A percentile compares a stretch with the other conserved stretches of the same genome.
These are phyloP conservation scores for Sebastes matsubarae DNA, from an alignment of 2,797 vertebrate species.

Conservation along the genomic window DNA sequence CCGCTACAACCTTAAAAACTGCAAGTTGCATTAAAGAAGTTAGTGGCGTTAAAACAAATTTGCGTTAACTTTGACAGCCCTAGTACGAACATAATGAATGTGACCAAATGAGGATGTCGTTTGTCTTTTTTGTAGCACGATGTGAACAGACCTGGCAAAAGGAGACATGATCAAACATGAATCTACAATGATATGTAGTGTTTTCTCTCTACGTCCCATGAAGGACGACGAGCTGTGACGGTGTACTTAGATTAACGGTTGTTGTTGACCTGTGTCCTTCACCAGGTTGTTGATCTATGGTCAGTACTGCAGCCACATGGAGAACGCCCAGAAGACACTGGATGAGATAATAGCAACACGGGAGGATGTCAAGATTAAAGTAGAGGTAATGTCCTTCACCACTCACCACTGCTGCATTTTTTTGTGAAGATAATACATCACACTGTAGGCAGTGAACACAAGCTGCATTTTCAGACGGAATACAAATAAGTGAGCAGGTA, in stretches of 20 bases:
- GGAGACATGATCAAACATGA: neutral
- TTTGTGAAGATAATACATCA: neutral
- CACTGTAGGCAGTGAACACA: neutral
- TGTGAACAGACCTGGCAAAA: neutral
- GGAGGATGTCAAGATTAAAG: slow-evolving; percentile 92
- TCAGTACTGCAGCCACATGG: slow-evolving; percentile 98
- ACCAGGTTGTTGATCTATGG: slow-evolving; percentile 95
- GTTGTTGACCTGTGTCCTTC: neutral
- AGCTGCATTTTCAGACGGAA: neutral
- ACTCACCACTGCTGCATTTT: neutral
- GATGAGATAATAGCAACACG: slow-evolving; percentile 90
- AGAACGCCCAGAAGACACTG: slow-evolving; percentile 93
- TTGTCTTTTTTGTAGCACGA: neutral
- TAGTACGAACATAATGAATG: neutral
- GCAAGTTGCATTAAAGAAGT: too few species aligned
- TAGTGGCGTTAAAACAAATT: too few species aligned
- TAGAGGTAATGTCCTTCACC: slow-evolving; percentile 86
- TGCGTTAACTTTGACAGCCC: too few species aligned
- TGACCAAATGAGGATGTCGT: too few species aligned
- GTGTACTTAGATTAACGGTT: neutral
- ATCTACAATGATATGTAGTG: neutral
- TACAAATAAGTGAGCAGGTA: neutral
- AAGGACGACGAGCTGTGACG: neutral
- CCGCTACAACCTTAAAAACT: too few species aligned
- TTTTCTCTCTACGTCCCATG: neutral